Evolutionary conservation across 1,140 invertebrate species (phyloP).

Genomic region (Diprion similis): DNA sequence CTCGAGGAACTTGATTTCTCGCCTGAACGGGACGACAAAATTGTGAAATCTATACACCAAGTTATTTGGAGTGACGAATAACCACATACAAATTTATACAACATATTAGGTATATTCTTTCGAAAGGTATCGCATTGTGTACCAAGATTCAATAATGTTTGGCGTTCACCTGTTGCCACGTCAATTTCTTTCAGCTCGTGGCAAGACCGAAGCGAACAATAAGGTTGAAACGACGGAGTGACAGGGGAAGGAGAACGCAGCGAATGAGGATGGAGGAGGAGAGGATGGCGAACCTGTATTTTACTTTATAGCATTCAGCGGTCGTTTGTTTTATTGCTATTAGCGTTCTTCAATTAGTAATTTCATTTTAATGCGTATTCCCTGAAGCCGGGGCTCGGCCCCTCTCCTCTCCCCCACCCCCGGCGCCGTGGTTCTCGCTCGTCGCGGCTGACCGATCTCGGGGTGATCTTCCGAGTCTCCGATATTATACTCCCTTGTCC

Average conservation of each 20-base stretch:
- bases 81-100: too few relatives aligned
- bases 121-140: too few relatives aligned
- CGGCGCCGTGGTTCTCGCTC: neutral
- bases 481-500: too few relatives aligned
- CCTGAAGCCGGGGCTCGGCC: slow-evolving; percentile 43
- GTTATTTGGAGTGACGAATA: too few relatives aligned
- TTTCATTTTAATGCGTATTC: slow-evolving; percentile 62
- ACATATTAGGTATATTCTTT: too few relatives aligned
- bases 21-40: too few relatives aligned
- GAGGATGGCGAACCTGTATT: slow-evolving; percentile 51
- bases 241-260: slow-evolving; percentile 20
- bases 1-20: too few relatives aligned
- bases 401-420: neutral
- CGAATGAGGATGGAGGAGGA: neutral
- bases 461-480: too few relatives aligned
- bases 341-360: slow-evolving; percentile 61
- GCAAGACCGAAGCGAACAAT: slow-evolving; percentile 14
- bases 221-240: slow-evolving; percentile 9
- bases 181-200: neutral
- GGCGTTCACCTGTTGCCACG: too few relatives aligned
- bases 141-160: too few relatives aligned
- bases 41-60: too few relatives aligned
- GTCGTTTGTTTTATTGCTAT: slow-evolving; percentile 63
- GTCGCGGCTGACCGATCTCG: neutral
- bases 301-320: slow-evolving; percentile 61